Evolutionary conservation across 1,140 invertebrate genomes (phyloP), one percentile per base, ranked within the genome.

Genomic region (Leptoteleia sp.): DNA sequence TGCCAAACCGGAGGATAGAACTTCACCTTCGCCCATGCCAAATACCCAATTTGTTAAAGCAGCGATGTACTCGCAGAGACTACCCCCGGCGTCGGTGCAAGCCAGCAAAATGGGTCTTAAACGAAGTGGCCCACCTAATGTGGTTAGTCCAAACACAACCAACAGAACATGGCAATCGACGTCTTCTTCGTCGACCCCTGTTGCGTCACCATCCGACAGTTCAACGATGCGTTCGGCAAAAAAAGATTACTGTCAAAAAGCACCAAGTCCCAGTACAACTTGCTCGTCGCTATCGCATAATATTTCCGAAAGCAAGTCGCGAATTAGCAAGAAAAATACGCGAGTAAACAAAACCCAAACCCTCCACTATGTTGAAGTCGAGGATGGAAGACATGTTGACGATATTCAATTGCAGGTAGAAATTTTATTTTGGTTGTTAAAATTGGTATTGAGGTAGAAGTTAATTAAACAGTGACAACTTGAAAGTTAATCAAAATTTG

Each of bases 181-280:
- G n/a, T 7, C 62, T 3, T 65, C 50, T 6, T 71, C 43, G 17
- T 70, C 65, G 12, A 55, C 70, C 3, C 54, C 71, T 1, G 50
- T 67, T 3, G 35, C 61, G 6, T 73, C 70, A 12, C 70, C 59
- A 6, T 57, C 70, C 0, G 50, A 64, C 17, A 40, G 12, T 12
- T 11, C 45, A 11, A 12, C 29, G 3, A 9, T 13, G 7, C 17
- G 22, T 27, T 13, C 52, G 2, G 40, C 12, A 3, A 64, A 47
- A 12, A 72, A 62, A 38, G 57, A 64, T 0, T 55, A 3, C 8
- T 33, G 8, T 40, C 68, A 54, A 15, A 52, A 62, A 16, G 22
- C 40, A 11, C 19, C 22, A 8, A 72, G 57, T 33, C 68, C 68
- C 0, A 33, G 27, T 6, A 8, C 64, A 15, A 42, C 54, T 0